Evolutionary conservation across 2,113 vertebrate species (phyloP), one percentile per base, ranked within the genome.

Genomic region (Onychorhynchus coronatus): DNA sequence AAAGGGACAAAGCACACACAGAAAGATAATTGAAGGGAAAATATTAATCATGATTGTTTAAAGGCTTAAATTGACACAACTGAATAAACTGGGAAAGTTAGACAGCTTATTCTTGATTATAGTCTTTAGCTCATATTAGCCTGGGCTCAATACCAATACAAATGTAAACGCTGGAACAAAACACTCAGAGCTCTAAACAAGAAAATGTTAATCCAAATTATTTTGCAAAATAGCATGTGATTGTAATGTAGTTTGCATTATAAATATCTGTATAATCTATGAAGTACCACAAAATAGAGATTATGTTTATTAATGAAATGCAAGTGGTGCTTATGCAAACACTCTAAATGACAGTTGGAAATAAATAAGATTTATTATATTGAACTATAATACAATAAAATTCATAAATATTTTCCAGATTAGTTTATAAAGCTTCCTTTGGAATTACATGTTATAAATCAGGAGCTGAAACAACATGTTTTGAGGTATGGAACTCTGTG

Each of bases 141-240:
- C 73, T 93, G 70, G 90, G 88, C 86, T 91, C 85, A 79, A 85
- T 66, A 94, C 62, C 77, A 85, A 70, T 31, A 66, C 61, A 93
- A 93, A 86, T 50, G 73, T 78, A 84, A 94, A 89, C 0, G 2
- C n/a, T 92, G 80, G 66, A 86, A 87, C 53, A 87, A 95, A 96
- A 81, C 0, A 3, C 3, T 56, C 35, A 53, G 63, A 71, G 42
- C 31, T 84, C 47, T 89, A 81, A 61, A 47, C 65, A 78, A 58
- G 56, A 62, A 92, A 78, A 79, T 63, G 68, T 74, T 96, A 94
- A 93, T 87, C 41, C 66, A 95, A 95, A 86, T 82, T 79, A 31
- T 91, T 94, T 87, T 58, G 31, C 87, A 61, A 91, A 93, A 37
- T 56, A 79, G 25, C 46, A 4, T 28, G 28, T 84, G 58, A 50